Base-by-base conservation (phyloP, 2,888 invertebrate species). In the Drosophila nigritarsus region DNA sequence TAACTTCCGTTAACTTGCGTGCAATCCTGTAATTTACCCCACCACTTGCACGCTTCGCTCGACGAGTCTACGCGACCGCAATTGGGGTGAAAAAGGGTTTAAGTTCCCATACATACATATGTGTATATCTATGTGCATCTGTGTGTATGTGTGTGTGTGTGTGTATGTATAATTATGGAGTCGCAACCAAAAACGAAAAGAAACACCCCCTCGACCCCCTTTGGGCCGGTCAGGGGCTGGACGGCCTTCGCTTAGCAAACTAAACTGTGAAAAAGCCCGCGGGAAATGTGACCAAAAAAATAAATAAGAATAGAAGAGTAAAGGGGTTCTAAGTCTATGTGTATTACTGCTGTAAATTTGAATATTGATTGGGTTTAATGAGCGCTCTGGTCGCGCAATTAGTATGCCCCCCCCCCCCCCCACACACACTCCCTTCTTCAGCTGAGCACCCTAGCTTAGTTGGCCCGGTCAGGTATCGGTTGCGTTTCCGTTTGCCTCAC, bases 1-100 rank as follows among this genome's bases (percentile, higher is more conserved):
- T 70, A 67, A 85, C 89, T 88, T 85, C 85, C 85, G 85, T 83
- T 75, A 71, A 86, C 72, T 85, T 86, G 85, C 85, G 85, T 85
- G 85, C 87, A 85, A 82, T 75, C 78, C 71, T 78, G 84, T 83
- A 83, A 85, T 85, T 85, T 88, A 53, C 64, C 32, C 20, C 30
- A 15, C 2, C 13, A 3, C 11, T 6, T n/a, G 9, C 2, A 32
- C 30, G 11, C 9, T 9, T 9, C 8, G 4, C 6, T 2, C n/a
- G 36, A 20, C 15, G n/a, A 29, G 29, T 18, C 20, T 18, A 13
- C 40, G 32, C 51, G 20, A 51, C n/a, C 48, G 27, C 72, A 75
- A 88, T 86, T 75, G 87, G 89, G 85, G 85, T 87, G 86, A 88
- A 85, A 85, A 85, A 88, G 85, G 85, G 85, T 86, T 85, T 88